Conservation (phyloP, 2,113 vertebrate species). For the Hystrix brachyura region DNA sequence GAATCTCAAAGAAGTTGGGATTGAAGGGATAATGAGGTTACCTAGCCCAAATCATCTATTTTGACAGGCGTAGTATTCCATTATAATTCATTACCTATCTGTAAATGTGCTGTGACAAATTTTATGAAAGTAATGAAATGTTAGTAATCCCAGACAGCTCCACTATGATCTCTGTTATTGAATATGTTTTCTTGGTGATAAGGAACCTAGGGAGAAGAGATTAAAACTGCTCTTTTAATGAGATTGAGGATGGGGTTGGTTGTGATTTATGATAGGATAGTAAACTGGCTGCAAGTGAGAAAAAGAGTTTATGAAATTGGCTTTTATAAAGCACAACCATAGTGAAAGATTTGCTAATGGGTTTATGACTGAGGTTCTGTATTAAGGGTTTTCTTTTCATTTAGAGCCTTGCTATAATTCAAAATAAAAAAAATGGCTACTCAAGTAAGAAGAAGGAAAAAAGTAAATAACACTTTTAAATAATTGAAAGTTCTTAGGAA, state of each 20-base stretch:
- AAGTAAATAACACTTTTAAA: conserved; percentile 49
- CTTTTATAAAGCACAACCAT: conserved; percentile 51
- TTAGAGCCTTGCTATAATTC: not conserved
- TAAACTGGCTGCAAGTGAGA: conserved; percentile 57
- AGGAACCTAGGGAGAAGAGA: conserved; percentile 64
- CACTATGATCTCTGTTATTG: conserved; percentile 61
- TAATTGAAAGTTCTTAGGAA: conserved; percentile 63
- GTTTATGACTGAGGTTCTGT: conserved; percentile 41
- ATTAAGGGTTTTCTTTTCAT: conserved; percentile 48
- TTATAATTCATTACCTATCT: conserved; percentile 68
- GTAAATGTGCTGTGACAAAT: conserved; percentile 66
- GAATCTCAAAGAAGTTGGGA: not conserved
- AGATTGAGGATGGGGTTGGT: not conserved
- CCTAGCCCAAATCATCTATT: conserved; percentile 46
- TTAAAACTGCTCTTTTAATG: conserved; percentile 72
- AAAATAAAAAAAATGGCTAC: not conserved
- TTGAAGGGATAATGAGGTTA: conserved; percentile 56
- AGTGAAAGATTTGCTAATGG: conserved; percentile 37
- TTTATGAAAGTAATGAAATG: conserved; percentile 76
- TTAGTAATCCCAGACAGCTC: conserved; percentile 72
- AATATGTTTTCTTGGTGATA: conserved; percentile 72
- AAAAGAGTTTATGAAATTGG: conserved; percentile 61
- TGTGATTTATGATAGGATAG: conserved; percentile 70
- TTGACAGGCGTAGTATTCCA: conserved; percentile 48
- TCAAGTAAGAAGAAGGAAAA: not conserved